These are phyloP conservation scores for Falco rusticolus DNA, from an alignment of 2,797 vertebrate species.

Conservation along the genomic window DNA sequence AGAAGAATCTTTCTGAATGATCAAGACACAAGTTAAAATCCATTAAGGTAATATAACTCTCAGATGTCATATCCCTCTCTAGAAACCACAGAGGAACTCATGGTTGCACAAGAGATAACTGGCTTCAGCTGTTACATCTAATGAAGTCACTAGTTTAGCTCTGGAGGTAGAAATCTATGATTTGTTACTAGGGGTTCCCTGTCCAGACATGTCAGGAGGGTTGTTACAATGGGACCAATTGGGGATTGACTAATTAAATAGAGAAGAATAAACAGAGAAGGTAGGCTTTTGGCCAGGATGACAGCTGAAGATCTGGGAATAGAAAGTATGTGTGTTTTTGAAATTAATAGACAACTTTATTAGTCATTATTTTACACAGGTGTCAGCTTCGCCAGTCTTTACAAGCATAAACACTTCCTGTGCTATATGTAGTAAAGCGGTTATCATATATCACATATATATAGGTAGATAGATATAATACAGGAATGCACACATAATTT, in stretches of 20 bases:
- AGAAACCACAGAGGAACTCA: not conserved
- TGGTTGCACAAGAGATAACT: not conserved
- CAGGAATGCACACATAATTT: not conserved
- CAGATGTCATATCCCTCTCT: not conserved
- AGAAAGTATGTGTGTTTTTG: not conserved
- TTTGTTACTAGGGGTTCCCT: not conserved
- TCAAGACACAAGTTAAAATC: not conserved
- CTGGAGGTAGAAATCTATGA: not conserved
- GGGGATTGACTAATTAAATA: not conserved
- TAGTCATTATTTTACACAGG: not conserved
- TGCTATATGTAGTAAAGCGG: not conserved
- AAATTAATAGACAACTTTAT: not conserved
- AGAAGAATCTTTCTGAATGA: not conserved
- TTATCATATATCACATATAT: not conserved
- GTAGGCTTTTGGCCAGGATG: not conserved
- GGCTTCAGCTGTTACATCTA: not conserved
- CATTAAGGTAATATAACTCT: not conserved
- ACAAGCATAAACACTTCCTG: not conserved
- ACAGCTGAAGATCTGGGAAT: not conserved
- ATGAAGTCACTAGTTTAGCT: not conserved
- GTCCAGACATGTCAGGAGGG: not conserved
- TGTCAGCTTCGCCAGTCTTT: not conserved
- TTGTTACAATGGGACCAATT: not conserved
- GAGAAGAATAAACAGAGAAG: not conserved
- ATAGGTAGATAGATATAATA: not conserved